Base-by-base conservation (phyloP, 2,888 invertebrate genomes). In the Ennomos quercinarius region DNA sequence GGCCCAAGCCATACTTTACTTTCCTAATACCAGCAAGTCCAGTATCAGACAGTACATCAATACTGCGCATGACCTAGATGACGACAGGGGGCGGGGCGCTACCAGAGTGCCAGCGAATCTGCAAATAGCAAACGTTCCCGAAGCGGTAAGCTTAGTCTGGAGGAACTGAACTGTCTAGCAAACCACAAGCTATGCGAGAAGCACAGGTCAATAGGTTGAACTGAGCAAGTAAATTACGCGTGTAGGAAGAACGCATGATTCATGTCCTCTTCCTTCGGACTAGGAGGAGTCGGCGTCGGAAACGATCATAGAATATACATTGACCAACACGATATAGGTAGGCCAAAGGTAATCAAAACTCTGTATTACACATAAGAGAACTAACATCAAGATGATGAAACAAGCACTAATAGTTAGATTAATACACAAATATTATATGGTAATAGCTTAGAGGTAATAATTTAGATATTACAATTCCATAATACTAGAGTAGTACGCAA, bases 11-110 rank as follows among this genome's bases (percentile, higher is more conserved):
- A 63, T 67, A 65, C 55, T 64, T 62, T 66, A 57, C 56, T 54
- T 56, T 67, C 60, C 67, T 73, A 76, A 72, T 71, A 73, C 68
- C 67, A 72, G 74, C 64, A 66, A 51, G 72, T 71, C 70, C 71
- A 73, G 66, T 74, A 72, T 78, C 73, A 69, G 74, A 71, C 74
- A 72, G 75, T 73, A 70, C 72, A 76, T 73, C 74, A 71, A 73
- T 76, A 79, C 75, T 82, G 84, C 84, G 77, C 71, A 71, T 84
- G 83, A 81, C 85, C 83, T 83, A 81, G 79, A 78, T 82, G 78
- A 76, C 74, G 70, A 70, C 71, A 75, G 80, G 80, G 80, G 78
- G 83, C 76, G 83, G 79, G 78, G 77, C 55, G 51, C n/a, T n/a
- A n/a, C n/a, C n/a, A n/a, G n/a, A n/a, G 77, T 51, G 51, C 77